Conservation (phyloP, 2,113 vertebrate species). For the Cercopithecus mona region DNA sequence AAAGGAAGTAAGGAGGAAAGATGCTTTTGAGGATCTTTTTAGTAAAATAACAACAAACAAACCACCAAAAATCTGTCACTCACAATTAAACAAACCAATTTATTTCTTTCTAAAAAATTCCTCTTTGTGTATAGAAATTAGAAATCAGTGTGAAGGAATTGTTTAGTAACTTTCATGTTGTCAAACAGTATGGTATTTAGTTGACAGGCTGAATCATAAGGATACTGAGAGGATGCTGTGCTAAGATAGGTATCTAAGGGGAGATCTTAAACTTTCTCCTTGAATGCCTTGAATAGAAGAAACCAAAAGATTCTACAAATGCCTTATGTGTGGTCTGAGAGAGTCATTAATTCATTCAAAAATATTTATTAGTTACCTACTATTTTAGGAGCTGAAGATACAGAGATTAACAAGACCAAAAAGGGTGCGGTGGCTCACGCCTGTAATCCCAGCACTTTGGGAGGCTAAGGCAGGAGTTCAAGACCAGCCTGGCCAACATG, state of each 20-base stretch:
- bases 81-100: neutral
- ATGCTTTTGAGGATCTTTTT: neutral
- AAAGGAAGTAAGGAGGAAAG: neutral
- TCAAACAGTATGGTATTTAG: neutral
- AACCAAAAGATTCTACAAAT: neutral
- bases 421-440: neutral
- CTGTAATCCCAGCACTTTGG: no score
- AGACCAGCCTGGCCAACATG: no score
- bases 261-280: neutral
- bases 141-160: neutral
- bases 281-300: neutral
- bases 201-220: neutral
- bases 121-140: neutral
- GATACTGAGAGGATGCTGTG: neutral
- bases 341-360: neutral
- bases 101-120: neutral
- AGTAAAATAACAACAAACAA: constrained; percentile 3
- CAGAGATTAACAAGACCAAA: neutral
- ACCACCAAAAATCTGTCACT: neutral
- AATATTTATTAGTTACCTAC: neutral
- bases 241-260: neutral
- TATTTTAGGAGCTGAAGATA: neutral
- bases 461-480: no score
- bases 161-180: neutral
- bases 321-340: neutral